phyloP scores from a whole-genome alignment of 2,113 vertebrate species.

The Mesembrinibis cayennensis region DNA sequence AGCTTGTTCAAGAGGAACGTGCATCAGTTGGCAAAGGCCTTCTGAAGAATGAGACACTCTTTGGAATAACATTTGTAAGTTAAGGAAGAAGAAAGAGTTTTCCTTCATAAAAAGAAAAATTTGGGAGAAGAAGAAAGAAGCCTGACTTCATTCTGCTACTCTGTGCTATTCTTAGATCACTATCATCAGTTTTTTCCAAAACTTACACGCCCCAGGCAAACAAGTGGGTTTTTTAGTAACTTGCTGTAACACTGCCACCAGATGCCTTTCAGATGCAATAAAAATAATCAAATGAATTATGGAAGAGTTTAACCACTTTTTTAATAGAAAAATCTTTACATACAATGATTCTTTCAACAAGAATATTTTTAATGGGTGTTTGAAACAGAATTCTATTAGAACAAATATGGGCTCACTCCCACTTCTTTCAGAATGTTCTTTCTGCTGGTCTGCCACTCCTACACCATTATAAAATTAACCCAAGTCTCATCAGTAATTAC shows the following conservation, averaged over 20 bases:
- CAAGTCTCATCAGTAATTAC: conserved; percentile 54
- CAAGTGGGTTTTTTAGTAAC: neutral
- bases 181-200: neutral
- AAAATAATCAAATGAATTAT: conserved; percentile 22
- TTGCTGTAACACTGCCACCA: neutral
- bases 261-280: neutral
- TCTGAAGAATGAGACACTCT: neutral
- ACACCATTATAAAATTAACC: conserved; percentile 59
- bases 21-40: conserved; percentile 3
- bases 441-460: conserved; percentile 49
- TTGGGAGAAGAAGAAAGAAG: neutral
- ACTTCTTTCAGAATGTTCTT: conserved; percentile 26
- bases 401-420: neutral
- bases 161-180: neutral
- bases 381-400: neutral
- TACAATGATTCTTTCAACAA: neutral
- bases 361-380: neutral
- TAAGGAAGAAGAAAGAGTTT: neutral
- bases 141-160: neutral
- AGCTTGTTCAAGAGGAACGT: neutral
- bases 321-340: conserved; percentile 26
- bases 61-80: neutral
- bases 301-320: conserved; percentile 4
- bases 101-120: neutral
- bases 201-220: neutral